phyloP scores from a whole-genome alignment of 2,888 invertebrate genomes.

The Hipparchia sbordonii region DNA sequence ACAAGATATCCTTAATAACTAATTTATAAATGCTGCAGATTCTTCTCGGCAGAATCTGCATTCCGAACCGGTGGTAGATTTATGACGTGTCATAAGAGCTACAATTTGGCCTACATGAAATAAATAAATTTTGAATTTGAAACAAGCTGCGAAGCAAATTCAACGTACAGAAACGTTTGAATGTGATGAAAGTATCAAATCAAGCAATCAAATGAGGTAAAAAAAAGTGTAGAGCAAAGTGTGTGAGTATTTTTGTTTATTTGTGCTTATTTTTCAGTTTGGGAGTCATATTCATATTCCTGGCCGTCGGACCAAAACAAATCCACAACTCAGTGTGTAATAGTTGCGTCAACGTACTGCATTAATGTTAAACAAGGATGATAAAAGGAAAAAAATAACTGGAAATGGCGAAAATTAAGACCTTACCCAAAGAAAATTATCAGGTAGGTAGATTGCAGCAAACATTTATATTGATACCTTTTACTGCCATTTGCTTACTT shows the following conservation, averaged over 20 bases:
- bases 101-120: no score
- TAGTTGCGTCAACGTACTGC: conserved; percentile 73
- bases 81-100: no score
- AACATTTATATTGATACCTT: no score
- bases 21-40: no score
- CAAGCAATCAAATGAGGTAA: conserved; percentile 2
- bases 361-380: conserved; percentile 60
- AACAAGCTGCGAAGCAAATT: neutral
- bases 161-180: conserved; percentile 8
- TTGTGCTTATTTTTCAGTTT: conserved; percentile 34
- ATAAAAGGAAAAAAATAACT: conserved; percentile 27
- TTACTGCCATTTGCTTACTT: no score
- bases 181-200: neutral
- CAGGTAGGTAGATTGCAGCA: no score
- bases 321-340: conserved; percentile 76
- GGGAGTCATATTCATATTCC: conserved; percentile 73
- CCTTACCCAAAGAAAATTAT: no score
- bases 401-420: conserved; percentile 13
- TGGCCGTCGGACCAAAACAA: conserved; percentile 76
- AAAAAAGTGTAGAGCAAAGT: neutral
- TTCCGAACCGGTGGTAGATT: no score
- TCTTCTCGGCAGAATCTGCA: no score
- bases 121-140: neutral
- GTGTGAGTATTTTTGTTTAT: conserved; percentile 18
- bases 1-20: no score